Percentiles rank a stretch among this genome's conserved stretches.
Evolutionary conservation across 2,888 invertebrate species (phyloP).

Genomic region (Oegoconia quadripuncta): DNA sequence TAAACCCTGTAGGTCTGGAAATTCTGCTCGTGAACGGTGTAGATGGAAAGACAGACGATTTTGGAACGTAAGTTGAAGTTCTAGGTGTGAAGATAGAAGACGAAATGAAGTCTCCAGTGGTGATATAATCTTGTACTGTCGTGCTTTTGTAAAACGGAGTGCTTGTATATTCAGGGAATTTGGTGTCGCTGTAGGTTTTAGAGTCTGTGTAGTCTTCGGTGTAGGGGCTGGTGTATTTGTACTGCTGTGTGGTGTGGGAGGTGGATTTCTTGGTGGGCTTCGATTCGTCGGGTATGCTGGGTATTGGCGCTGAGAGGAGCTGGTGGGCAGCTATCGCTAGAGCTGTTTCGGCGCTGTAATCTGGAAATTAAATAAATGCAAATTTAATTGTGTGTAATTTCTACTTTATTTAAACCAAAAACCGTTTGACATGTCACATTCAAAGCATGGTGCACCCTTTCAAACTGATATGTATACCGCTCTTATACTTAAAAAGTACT

Average conservation of each 20-base stretch:
- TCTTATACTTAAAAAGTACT: too few species aligned
- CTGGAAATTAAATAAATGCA: conserved; percentile 28
- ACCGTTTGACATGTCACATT: too few species aligned
- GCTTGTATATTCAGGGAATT: conserved; percentile 54
- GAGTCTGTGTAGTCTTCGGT: conserved; percentile 29
- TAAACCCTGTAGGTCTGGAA: conserved; percentile 28
- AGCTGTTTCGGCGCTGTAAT: conserved; percentile 62
- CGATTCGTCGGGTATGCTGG: conserved; percentile 48
- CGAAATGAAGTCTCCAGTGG: conserved; percentile 32
- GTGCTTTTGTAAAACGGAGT: conserved; percentile 45
- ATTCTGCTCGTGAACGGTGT: conserved; percentile 22
- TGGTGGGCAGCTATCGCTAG: conserved; percentile 71
- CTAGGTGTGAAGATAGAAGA: conserved; percentile 4
- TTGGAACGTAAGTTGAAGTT: conserved; percentile 1
- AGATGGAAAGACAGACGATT: conserved; percentile 7
- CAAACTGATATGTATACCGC: too few species aligned
- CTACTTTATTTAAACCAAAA: too few species aligned
- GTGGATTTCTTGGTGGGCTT: conserved; percentile 36
- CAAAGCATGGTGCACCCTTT: too few species aligned
- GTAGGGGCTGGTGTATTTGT: conserved; percentile 54
- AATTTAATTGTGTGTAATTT: too few species aligned
- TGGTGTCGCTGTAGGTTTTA: conserved; percentile 27
- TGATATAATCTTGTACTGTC: conserved; percentile 29
- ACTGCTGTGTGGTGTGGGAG: conserved; percentile 45
- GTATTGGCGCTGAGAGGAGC: conserved; percentile 65